phyloP scores from a whole-genome alignment of 1,140 invertebrate species.

The Notospermus geniculatus region DNA sequence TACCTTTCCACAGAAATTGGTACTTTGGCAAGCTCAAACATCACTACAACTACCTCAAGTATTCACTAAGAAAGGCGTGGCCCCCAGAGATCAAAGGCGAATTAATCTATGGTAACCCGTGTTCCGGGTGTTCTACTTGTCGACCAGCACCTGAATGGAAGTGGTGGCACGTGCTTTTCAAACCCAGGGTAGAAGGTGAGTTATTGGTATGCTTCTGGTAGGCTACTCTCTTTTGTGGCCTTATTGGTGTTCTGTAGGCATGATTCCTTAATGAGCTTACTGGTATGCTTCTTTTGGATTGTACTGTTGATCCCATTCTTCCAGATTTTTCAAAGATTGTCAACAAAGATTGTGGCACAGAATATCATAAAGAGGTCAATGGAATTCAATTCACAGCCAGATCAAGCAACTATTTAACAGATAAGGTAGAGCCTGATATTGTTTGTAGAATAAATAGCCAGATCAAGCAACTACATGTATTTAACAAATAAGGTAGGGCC shows the following conservation, averaged over 20 bases:
- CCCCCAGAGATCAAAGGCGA: conserved; percentile 68
- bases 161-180: conserved; percentile 7
- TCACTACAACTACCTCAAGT: conserved; percentile 68
- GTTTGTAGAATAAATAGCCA: conserved; percentile 43
- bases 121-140: conserved; percentile 80
- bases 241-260: too few relatives aligned
- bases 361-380: conserved; percentile 60
- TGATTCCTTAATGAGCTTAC: too few relatives aligned
- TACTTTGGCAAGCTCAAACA: conserved; percentile 75
- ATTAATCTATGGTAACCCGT: conserved; percentile 74
- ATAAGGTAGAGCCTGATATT: not conserved
- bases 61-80: conserved; percentile 66
- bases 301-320: not conserved
- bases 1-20: conserved; percentile 67
- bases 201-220: too few relatives aligned
- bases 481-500: not conserved
- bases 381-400: conserved; percentile 65
- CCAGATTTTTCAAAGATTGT: conserved; percentile 56
- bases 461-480: conserved; percentile 9
- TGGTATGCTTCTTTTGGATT: not conserved
- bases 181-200: conserved; percentile 5
- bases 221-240: too few relatives aligned
- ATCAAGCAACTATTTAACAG: conserved; percentile 7
- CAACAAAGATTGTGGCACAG: conserved; percentile 65
- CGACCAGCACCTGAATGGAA: conserved; percentile 29